phyloP scores from a whole-genome alignment of 2,113 vertebrate species.

The Corapipo altera region DNA sequence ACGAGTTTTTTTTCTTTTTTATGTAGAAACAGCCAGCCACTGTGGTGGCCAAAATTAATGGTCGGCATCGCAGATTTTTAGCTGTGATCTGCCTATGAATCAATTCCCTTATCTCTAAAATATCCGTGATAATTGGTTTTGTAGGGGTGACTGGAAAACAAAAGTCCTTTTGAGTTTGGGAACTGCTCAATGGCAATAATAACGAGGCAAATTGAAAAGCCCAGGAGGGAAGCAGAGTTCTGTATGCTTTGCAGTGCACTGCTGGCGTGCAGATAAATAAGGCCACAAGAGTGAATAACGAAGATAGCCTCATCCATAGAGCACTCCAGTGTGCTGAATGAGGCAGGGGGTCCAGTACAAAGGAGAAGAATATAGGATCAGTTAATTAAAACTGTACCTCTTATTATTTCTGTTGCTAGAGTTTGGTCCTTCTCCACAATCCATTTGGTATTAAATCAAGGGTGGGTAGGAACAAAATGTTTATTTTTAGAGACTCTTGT shows the following conservation, averaged over 20 bases:
- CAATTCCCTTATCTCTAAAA: conserved; percentile 18
- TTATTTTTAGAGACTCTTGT: conserved; percentile 78
- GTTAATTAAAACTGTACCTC: conserved; percentile 62
- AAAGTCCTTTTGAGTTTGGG: conserved; percentile 37
- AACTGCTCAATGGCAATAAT: background rate
- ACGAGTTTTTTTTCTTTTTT: background rate
- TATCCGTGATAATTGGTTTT: background rate
- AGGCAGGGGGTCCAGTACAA: background rate
- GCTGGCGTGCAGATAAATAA: background rate
- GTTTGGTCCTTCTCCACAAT: conserved; percentile 74
- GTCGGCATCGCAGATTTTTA: background rate
- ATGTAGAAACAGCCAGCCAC: background rate
- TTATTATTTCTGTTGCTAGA: conserved; percentile 50
- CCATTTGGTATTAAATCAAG: conserved; percentile 69
- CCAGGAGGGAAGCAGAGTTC: conserved; percentile 15
- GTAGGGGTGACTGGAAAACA: conserved; percentile 5
- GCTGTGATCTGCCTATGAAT: background rate
- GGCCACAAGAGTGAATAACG: background rate
- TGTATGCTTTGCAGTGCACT: background rate
- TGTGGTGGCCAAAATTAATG: background rate
- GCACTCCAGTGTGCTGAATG: background rate
- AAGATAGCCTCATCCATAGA: background rate
- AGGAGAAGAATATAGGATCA: background rate
- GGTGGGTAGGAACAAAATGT: conserved; percentile 2
- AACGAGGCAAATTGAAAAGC: background rate